Base-by-base conservation (phyloP, 1,140 invertebrate genomes). In the Philotrypesis tridentata region DNA sequence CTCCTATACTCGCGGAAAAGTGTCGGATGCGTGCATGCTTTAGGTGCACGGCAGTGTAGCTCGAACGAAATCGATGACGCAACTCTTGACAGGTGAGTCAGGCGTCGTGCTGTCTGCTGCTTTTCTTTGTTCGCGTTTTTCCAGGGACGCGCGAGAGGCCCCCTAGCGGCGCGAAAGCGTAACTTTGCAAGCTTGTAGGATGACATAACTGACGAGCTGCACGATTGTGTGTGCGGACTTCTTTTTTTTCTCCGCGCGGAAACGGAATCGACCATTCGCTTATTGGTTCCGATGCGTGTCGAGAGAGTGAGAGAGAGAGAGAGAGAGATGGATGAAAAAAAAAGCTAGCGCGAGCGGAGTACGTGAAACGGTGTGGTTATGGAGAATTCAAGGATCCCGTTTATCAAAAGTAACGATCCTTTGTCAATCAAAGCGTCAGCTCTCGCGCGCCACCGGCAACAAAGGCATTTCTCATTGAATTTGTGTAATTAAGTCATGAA, bases 91-190 rank as follows among this genome's bases (percentile, higher is more conserved):
- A 55, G 48, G 48, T 27, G 63, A 65, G n/a, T 65, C 63, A 29
- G 27, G 23, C 23, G 23, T 27, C 27, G 9, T 9, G 23, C 23
- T 27, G 23, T 25, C 23, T 29, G 63, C 12, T 8, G 63, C 1
- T 65, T 65, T 65, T 65, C 63, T 65, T 65, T 65, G 63, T 65
- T 65, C 63, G 23, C 23, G 14, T 29, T 65, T 65, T 65, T 65
- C 63, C 63, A 65, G 63, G 63, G 63, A 14, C 63, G 25, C 63
- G 48, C 17, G 21, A n/a, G n/a, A n/a, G n/a, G 21, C 21, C 48
- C 48, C n/a, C 48, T 55, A 17, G 48, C 48, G 48, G 48, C 48
- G 21, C 5, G 21, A 55, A n/a, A 17, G 7, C 2, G 48, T 17
- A 55, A 7, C 48, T 48, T 17, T 9, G 9, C 4, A 37, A 9